Base-by-base conservation (phyloP, 2,113 vertebrate genomes). In the Periophthalmodon schlosseri region DNA sequence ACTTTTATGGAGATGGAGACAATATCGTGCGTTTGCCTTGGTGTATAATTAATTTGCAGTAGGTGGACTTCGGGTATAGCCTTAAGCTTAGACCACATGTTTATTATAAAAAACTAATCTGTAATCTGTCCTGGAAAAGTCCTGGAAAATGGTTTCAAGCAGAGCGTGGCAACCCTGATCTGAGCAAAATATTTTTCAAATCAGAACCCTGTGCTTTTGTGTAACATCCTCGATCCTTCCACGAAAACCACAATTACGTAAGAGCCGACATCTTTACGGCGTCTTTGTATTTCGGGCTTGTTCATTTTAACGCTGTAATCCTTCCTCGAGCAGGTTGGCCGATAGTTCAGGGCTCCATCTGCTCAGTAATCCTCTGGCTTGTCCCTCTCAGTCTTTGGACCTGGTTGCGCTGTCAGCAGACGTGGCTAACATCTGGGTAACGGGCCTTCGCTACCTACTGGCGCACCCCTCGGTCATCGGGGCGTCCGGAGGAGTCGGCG, bases 381-480 rank as follows among this genome's bases (percentile, higher is more conserved):
- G 34, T 1, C 24, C 76, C 54, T 72, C 49, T 33, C 20, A 99
- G 89, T 97, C 97, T n/a, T 93, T 99, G 72, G 98, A 99, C 83
- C 83, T 99, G 64, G 96, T 99, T 69, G 98, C 98, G 11, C 88
- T 96, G 84, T 97, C 98, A 0, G 94, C 98, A 4, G 98, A 99
- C 14, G 96, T 99, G 68, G 96, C 98, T 66, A 99, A 99, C 89
- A 99, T 99, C 91, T 99, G 98, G 98, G 96, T 99, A 66, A 99
- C 98, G 0, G 98, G 98, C 18, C 90, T 99, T 57, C 94, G 97
- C 49, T 99, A 97, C 87, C 90, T 99, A 78, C 91, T 98, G 83
- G 98, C 97, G 65, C 96, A 97, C 76, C 96, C 95, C 69, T 95
- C 95, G 16, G 92, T 95, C 6, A 87, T 95, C 1, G 88, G 96